Evolutionary conservation across 2,797 vertebrate genomes (phyloP).

Genomic region (Anguilla pacifica): DNA sequence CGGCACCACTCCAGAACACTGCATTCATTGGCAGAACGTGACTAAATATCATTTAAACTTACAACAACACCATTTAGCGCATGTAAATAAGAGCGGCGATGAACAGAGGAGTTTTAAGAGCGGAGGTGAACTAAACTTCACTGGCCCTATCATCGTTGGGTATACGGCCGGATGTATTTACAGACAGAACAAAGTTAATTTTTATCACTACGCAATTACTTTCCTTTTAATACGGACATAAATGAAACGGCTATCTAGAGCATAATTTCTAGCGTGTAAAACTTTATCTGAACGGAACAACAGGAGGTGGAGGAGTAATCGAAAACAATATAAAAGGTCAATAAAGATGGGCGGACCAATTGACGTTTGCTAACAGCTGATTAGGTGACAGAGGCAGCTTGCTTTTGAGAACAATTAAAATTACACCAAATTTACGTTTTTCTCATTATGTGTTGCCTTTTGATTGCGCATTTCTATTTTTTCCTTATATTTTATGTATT

Average conservation of each 20-base stretch:
- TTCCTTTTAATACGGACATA: background rate
- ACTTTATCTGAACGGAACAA: background rate
- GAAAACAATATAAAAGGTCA: background rate
- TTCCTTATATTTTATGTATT: background rate
- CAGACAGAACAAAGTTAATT: background rate
- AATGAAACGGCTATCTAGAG: background rate
- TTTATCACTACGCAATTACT: background rate
- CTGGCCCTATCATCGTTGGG: background rate
- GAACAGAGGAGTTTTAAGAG: background rate
- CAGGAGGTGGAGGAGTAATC: background rate
- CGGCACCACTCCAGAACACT: background rate
- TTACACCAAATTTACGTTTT: background rate
- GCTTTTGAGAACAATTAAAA: background rate
- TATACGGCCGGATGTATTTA: background rate
- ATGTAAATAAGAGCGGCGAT: background rate
- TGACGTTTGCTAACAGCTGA: background rate
- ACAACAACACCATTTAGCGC: background rate
- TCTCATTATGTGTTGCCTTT: background rate
- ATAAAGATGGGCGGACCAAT: background rate
- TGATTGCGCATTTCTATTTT: background rate
- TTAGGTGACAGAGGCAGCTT: background rate
- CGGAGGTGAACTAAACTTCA: background rate
- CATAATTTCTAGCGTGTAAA: background rate
- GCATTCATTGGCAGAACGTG: background rate
- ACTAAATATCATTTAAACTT: background rate